Base-by-base conservation (phyloP, 2,113 vertebrate genomes). In the Synchiropus splendidus region DNA sequence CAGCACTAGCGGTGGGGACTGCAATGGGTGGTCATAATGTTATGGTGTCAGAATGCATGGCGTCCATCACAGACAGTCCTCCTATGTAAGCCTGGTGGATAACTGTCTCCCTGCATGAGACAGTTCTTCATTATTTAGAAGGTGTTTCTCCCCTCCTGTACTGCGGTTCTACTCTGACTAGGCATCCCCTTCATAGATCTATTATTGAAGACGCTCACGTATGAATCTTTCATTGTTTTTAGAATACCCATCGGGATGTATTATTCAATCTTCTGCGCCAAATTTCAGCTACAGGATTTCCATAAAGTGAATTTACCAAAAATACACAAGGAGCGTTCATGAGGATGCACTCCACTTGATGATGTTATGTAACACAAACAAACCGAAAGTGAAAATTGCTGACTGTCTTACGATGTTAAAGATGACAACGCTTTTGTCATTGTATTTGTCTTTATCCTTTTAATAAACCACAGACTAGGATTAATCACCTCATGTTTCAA, bases 161-260 rank as follows among this genome's bases (percentile, higher is more conserved):
- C 54, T 54, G 31, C 52, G 27, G 17, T 42, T 48, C 54, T 51
- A 31, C 30, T 51, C 45, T 55, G 18, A 40, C 49, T 48, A 67
- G 76, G 70, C 65, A 70, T 74, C 58, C 60, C 73, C 70, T 45
- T 49, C 54, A 67, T 70, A 75, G 65, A 76, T 80, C 42, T 66
- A 75, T 79, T 53, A 79, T 79, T 74, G 31, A 77, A 52, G 48
- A 62, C 34, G 10, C 18, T 32, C 18, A 38, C 48, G 49, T 39
- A 66, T 78, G 9, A 68, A 82, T 78, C 43, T 69, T 78, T 73
- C 42, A 72, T 66, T 67, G 52, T 61, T 58, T 64, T 55, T 16
- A 54, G 51, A 64, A 39, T 53, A 70, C 45, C 52, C 41, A 2
- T 52, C 42, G 58, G 61, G 46, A 59, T 60, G 36, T 51, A 72